Percentiles rank a stretch among this genome's conserved stretches.
phyloP scores from a whole-genome alignment of 2,888 invertebrate genomes.

The Lacanobia wlatinum region DNA sequence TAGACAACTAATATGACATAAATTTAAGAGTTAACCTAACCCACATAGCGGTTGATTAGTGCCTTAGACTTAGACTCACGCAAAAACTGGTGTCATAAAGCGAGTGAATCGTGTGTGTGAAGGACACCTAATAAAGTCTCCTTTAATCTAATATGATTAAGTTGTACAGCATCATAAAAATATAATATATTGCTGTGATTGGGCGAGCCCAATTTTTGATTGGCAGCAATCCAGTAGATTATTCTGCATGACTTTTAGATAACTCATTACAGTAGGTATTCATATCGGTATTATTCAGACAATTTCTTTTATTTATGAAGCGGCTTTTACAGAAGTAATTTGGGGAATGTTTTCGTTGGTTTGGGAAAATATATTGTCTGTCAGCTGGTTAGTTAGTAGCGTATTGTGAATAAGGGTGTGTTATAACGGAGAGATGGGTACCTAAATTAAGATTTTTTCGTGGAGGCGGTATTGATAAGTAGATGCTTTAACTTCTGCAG shows the following conservation, averaged over 20 bases:
- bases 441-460: background rate
- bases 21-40: conserved; percentile 59
- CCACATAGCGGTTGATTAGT: conserved; percentile 58
- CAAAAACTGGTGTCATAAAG: conserved; percentile 54
- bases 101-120: conserved; percentile 41
- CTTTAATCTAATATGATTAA: conserved; percentile 55
- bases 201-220: conserved; percentile 40
- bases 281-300: conserved; percentile 51
- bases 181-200: conserved; percentile 38
- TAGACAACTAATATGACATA: conserved; percentile 59
- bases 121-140: conserved; percentile 56
- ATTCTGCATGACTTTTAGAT: conserved; percentile 57
- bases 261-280: conserved; percentile 53
- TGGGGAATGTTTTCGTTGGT: conserved; percentile 39
- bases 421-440: background rate
- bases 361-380: conserved; percentile 35
- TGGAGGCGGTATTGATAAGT: too few relatives aligned
- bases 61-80: conserved; percentile 37
- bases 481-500: too few relatives aligned
- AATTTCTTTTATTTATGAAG: conserved; percentile 60
- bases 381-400: conserved; percentile 18
- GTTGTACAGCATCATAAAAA: conserved; percentile 56
- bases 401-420: background rate
- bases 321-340: conserved; percentile 49
- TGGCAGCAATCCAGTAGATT: conserved; percentile 62